Percentiles rank a stretch among this genome's conserved stretches.
Evolutionary conservation across 2,797 vertebrate genomes (phyloP).

Genomic region (Phylloscopus collybita): DNA sequence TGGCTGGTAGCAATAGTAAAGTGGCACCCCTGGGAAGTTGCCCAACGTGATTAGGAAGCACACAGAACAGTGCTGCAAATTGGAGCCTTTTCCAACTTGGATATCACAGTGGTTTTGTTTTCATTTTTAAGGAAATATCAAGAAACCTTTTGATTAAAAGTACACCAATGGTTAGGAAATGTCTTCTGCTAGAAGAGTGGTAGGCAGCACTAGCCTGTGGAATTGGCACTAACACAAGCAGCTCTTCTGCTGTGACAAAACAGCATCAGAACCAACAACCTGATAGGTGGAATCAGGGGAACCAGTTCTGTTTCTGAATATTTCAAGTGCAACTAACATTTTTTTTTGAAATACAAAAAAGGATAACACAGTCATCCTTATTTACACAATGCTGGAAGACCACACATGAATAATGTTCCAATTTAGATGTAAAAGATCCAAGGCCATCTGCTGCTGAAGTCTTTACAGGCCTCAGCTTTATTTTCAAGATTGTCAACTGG

Average conservation of each 20-base stretch:
- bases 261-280: background rate
- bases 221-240: background rate
- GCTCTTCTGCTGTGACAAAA: background rate
- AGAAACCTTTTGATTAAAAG: background rate
- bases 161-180: background rate
- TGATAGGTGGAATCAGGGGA: background rate
- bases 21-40: background rate
- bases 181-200: background rate
- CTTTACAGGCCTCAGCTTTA: background rate
- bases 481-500: background rate
- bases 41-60: background rate
- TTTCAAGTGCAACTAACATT: background rate
- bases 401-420: background rate
- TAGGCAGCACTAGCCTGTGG: background rate
- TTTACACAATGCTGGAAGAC: background rate
- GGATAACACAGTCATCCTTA: background rate
- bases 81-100: background rate
- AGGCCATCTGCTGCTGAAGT: background rate
- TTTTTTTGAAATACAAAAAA: background rate
- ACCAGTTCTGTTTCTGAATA: background rate
- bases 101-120: background rate
- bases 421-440: background rate
- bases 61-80: background rate
- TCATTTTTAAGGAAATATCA: background rate
- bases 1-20: background rate